Conservation (phyloP, 2,888 invertebrate species). For the Ischnus inquisitorius region DNA sequence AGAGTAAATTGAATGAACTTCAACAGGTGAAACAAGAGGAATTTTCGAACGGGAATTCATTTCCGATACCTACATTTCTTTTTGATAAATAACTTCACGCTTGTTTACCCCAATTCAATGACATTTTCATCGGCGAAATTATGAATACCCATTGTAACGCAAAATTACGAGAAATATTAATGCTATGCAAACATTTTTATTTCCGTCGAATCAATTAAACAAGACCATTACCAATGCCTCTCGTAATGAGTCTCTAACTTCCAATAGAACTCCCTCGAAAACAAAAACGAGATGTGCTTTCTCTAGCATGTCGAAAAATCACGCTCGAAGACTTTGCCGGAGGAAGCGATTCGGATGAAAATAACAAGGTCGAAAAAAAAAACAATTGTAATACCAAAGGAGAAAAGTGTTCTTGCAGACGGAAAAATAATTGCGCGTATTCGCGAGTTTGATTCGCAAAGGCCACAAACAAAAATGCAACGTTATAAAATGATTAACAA, state of each 20-base stretch:
- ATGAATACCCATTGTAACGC: no score
- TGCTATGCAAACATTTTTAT: not conserved
- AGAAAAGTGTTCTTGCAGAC: not conserved
- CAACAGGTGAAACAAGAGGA: no score
- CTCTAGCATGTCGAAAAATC: conserved; percentile 29
- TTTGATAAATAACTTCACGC: no score
- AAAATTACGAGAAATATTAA: no score
- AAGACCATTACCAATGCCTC: not conserved
- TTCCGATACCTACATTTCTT: no score
- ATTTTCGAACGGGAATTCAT: no score
- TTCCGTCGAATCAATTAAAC: not conserved
- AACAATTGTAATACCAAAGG: not conserved
- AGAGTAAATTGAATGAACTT: no score
- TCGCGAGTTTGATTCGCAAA: no score
- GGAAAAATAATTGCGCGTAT: not conserved
- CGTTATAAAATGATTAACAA: not conserved
- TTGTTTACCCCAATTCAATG: no score
- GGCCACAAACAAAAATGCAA: no score
- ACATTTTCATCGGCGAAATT: no score
- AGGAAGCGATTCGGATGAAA: conserved; percentile 10
- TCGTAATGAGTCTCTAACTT: conserved; percentile 57
- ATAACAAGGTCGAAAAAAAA: conserved; percentile 24
- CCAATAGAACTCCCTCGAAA: conserved; percentile 65
- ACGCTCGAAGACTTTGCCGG: not conserved
- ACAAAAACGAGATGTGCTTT: conserved; percentile 31